Conservation (phyloP, 2,113 vertebrate genomes). For the Ondatra zibethicus region DNA sequence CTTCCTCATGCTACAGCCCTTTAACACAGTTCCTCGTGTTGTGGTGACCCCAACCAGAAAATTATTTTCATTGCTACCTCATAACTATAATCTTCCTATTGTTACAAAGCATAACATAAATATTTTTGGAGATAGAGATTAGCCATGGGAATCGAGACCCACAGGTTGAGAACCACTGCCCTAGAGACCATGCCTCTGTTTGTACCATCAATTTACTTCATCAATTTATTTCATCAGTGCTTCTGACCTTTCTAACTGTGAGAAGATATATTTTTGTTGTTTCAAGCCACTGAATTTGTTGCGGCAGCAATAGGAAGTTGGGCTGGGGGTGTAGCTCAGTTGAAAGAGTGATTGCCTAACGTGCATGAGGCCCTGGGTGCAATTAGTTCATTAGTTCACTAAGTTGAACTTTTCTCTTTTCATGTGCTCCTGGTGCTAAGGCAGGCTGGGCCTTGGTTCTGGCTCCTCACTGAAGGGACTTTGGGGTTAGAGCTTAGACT, state of each 20-base stretch:
- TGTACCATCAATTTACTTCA: background rate
- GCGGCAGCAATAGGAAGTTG: background rate
- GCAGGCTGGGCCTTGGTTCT: background rate
- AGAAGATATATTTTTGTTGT: background rate
- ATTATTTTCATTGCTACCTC: background rate
- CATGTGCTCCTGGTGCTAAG: background rate
- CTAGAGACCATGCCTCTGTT: no score
- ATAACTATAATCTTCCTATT: background rate
- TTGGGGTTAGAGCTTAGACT: slow-evolving; percentile 12
- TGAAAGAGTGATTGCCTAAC: background rate
- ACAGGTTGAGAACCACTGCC: background rate
- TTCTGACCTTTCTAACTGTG: background rate
- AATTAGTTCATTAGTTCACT: background rate
- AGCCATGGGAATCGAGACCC: background rate
- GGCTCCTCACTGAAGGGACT: background rate
- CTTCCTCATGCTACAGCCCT: background rate
- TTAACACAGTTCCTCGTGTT: background rate
- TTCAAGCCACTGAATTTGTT: background rate
- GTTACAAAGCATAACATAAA: background rate
- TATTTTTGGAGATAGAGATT: background rate
- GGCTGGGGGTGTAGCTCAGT: background rate
- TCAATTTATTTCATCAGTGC: background rate
- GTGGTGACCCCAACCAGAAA: background rate
- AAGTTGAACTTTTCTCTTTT: slow-evolving; percentile 23
- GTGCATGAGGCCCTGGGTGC: background rate